These are phyloP conservation scores for Silurus glanis DNA, from an alignment of 2,113 vertebrate genomes.

Conservation along the genomic window DNA sequence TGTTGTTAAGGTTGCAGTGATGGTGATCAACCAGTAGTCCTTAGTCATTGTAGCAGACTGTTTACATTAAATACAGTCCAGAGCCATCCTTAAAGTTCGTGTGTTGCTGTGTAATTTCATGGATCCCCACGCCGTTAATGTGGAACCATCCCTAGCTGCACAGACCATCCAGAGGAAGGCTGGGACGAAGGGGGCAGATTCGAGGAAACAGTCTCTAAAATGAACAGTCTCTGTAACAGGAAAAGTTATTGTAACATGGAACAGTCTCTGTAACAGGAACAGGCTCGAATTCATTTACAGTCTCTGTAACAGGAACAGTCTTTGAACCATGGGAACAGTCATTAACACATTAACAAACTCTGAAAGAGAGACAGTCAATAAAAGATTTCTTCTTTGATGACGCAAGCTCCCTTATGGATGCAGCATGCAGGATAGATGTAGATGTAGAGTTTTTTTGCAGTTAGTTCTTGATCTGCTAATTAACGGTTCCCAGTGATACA, in stretches of 20 bases:
- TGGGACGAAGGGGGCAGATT: too few relatives aligned
- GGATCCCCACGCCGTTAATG: too few relatives aligned
- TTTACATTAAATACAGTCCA: too few relatives aligned
- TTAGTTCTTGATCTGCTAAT: neutral
- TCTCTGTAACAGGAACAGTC: neutral
- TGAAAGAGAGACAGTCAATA: neutral
- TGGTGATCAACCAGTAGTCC: too few relatives aligned
- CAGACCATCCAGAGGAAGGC: too few relatives aligned
- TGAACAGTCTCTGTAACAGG: neutral
- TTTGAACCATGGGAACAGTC: neutral
- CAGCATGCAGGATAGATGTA: neutral
- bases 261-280: neutral
- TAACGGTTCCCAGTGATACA: neutral
- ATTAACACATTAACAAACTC: neutral
- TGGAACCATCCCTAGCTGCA: too few relatives aligned
- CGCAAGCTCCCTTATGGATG: neutral
- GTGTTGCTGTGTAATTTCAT: too few relatives aligned
- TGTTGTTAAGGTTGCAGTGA: too few relatives aligned
- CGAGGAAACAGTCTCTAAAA: neutral
- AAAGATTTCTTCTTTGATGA: neutral
- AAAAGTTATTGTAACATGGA: neutral
- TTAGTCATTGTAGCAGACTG: too few relatives aligned
- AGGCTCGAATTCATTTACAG: neutral
- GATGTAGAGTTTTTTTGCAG: neutral
- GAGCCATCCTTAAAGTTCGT: too few relatives aligned